Conservation (phyloP, 2,888 invertebrate genomes). For the Tiliacea aurago region DNA sequence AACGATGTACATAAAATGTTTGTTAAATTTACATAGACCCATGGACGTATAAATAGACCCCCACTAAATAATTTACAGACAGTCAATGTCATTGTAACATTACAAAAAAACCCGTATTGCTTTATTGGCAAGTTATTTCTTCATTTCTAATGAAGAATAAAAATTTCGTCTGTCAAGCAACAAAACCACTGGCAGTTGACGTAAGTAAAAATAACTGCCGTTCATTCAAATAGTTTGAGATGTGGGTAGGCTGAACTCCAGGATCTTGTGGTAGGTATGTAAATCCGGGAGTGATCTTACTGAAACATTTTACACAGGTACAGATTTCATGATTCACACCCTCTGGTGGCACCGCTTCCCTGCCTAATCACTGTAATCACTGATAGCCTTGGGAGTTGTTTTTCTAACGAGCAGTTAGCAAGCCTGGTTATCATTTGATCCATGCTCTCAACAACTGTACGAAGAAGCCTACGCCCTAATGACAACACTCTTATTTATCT, state of each 20-base stretch:
- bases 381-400: constrained; percentile 22
- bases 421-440: constrained; percentile 42
- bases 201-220: not conserved
- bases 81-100: not conserved
- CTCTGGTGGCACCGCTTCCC: not conserved
- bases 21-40: not conserved
- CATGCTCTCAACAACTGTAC: constrained; percentile 31
- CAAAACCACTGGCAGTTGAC: not conserved
- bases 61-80: not conserved
- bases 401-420: constrained; percentile 3
- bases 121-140: no score
- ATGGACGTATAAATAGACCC: no score
- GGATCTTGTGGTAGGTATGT: not conserved
- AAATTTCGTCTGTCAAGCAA: not conserved
- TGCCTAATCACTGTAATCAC: not conserved
- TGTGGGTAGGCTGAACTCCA: not conserved
- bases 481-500: constrained; percentile 38
- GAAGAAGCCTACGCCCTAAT: constrained; percentile 14
- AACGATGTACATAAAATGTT: constrained; percentile 36
- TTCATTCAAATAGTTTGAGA: not conserved
- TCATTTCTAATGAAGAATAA: no score
- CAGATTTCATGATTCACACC: not conserved
- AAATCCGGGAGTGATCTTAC: not conserved
- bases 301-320: not conserved
- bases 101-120: no score